These are phyloP conservation scores for Chelon auratus DNA, from an alignment of 2,797 vertebrate species.

Conservation along the genomic window DNA sequence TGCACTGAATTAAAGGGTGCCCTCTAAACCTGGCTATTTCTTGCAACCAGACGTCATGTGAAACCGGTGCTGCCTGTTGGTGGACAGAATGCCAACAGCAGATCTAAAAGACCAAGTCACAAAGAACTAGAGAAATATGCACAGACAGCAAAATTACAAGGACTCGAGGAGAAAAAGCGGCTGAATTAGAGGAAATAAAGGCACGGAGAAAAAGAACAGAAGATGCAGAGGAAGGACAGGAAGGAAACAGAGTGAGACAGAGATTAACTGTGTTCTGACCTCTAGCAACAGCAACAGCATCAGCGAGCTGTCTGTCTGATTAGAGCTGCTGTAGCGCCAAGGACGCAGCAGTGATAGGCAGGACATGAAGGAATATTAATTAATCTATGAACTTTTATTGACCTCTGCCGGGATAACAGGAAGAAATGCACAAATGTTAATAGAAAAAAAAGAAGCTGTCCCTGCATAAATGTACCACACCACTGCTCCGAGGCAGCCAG, in stretches of 20 bases:
- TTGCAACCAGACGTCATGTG: not conserved
- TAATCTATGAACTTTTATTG: constrained; percentile 42
- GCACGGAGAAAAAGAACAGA: not conserved
- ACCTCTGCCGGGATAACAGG: constrained; percentile 23
- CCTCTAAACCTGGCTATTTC: not conserved
- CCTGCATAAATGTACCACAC: not conserved
- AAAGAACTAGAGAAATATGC: not conserved
- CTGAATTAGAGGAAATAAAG: not conserved
- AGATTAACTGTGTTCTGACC: constrained; percentile 64
- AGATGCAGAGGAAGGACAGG: not conserved
- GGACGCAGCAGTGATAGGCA: constrained; percentile 34
- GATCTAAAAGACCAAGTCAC: too few species aligned
- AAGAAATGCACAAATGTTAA: constrained; percentile 22
- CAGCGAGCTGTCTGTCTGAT: constrained; percentile 60
- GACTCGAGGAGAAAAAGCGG: not conserved
- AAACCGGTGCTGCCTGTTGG: not conserved
- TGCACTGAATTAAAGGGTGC: not conserved
- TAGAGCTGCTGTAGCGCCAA: constrained; percentile 45
- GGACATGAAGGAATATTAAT: constrained; percentile 50
- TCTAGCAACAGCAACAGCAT: constrained; percentile 43
- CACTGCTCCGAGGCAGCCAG: not conserved
- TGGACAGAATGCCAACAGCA: not conserved
- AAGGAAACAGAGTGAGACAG: constrained; percentile 40
- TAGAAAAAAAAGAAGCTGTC: constrained; percentile 24
- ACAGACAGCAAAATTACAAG: not conserved